Conservation (phyloP, 2,888 invertebrate species). For the Tyria jacobaeae region DNA sequence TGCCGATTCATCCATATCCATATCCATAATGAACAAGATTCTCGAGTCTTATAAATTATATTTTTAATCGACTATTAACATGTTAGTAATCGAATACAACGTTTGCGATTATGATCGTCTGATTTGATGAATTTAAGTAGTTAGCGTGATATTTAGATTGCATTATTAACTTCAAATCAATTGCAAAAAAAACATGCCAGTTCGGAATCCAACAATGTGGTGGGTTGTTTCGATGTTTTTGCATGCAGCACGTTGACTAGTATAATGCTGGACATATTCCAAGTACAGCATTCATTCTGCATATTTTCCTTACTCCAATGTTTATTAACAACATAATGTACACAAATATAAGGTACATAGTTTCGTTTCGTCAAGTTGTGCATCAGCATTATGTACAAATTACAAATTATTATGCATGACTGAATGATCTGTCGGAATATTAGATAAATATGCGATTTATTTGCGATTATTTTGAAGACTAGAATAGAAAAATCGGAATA, state of each 20-base stretch:
- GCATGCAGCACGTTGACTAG: conserved; percentile 31
- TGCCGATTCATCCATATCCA: no score
- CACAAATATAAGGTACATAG: conserved; percentile 27
- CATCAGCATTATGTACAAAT: conserved; percentile 76
- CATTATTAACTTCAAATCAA: conserved; percentile 67
- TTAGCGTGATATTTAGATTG: conserved; percentile 24
- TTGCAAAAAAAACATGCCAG: conserved; percentile 64
- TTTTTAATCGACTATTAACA: conserved; percentile 33
- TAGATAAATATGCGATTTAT: conserved; percentile 60
- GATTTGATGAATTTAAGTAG: conserved; percentile 16
- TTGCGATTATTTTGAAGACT: conserved; percentile 75
- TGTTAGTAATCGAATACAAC: conserved; percentile 30
- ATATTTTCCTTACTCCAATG: conserved; percentile 24
- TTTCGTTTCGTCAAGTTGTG: conserved; percentile 66
- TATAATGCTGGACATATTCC: conserved; percentile 13
- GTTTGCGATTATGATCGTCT: conserved; percentile 23
- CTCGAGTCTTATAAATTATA: conserved; percentile 30
- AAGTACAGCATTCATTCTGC: conserved; percentile 1
- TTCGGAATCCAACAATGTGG: conserved; percentile 17
- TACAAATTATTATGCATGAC: conserved; percentile 68
- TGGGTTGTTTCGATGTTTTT: conserved; percentile 19
- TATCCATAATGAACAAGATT: conserved; percentile 25
- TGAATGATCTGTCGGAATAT: conserved; percentile 55
- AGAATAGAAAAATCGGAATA: conserved; percentile 63
- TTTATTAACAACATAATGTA: conserved; percentile 19